Base-by-base conservation (phyloP, 2,888 invertebrate genomes). In the Zhengitettix transpicula region DNA sequence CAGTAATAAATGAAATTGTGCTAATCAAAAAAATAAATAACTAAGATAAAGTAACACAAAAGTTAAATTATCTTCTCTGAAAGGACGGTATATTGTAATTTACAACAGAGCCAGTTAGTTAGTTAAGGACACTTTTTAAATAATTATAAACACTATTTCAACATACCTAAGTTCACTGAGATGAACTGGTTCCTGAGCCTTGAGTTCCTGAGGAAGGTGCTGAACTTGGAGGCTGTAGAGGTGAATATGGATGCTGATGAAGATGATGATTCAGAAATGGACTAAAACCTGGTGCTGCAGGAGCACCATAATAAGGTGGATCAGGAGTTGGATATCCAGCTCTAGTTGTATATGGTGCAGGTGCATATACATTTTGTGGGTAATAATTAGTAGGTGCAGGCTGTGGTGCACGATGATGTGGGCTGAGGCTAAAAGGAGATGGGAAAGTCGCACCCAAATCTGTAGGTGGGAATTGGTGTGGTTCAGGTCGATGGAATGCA, bases 401-500 rank as follows among this genome's bases (percentile, higher is more conserved):
- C 28, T 51, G 14, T 10, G 56, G 42, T 42, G 51, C n/a, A 8
- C 28, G 53, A 55, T 47, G 58, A 56, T 15, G 63, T 40, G 51
- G 55, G 56, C 12, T 52, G 17, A 40, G 60, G 58, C 11, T 15
- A 40, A 47, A 47, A 57, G 53, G 60, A 42, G 58, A 53, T 40
- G 58, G 55, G 52, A 28, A 15, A 9, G 57, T 17, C n/a, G 52
- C 11, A 11, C 56, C 59, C 28, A 44, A 54, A n/a, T 58, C 55
- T n/a, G 63, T 56, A 42, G 57, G 55, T 14, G 59, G 52, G 42
- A 59, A 59, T 44, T 60, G 62, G 56, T 64, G 64, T 51, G 65
- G 65, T 52, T 65, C 65, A n/a, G 65, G 65, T 16, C 65, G 59
- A 55, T 65, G 65, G 61, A 65, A 65, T 47, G 65, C 65, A 59